Base-by-base conservation (phyloP, 2,113 vertebrate species). In the Nerophis lumbriciformis region DNA sequence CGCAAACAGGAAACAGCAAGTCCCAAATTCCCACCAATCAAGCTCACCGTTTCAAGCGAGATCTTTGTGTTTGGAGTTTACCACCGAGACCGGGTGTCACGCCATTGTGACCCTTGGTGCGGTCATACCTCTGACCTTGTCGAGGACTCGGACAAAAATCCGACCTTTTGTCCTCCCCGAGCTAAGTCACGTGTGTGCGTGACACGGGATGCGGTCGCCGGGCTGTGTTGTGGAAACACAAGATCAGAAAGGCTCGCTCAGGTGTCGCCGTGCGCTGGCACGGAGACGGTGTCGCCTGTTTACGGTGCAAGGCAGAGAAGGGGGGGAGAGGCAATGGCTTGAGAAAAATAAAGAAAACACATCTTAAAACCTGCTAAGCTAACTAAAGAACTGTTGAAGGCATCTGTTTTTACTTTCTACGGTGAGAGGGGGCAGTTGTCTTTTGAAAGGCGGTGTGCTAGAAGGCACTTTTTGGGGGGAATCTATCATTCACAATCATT, bases 161-260 rank as follows among this genome's bases (percentile, higher is more conserved):
- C 7, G 2, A 66, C 58, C 49, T 63, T 28, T 55, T 50, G 14
- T 13, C 5, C 19, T 5, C 53, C 53, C 48, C 50, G 56, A 59
- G 50, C 28, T 47, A 5, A 39, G 8, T 59, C 69, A 39, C 0
- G 1, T 53, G 49, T 53, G 49, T 69, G 61, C 11, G 44, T 68
- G 70, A 59, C 70, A 10, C 57, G 47, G 35, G 56, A 60, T 60
- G 21, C 2, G 56, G 54, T 53, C 54, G 39, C 0, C 38, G 69
- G 76, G 66, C 47, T 14, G 54, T 75, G 73, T 77, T 85, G 66
- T 83, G 81, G 75, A 84, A 81, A 80, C 68, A 78, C 14, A 2
- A 11, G 37, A 64, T 77, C 61, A 80, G 70, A 73, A 66, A 56
- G 42, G 12, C 42, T 35, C 73, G 60, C 61, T 47, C 60, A 44